Conservation (phyloP, 2,113 vertebrate genomes). For the Centropus bengalensis region DNA sequence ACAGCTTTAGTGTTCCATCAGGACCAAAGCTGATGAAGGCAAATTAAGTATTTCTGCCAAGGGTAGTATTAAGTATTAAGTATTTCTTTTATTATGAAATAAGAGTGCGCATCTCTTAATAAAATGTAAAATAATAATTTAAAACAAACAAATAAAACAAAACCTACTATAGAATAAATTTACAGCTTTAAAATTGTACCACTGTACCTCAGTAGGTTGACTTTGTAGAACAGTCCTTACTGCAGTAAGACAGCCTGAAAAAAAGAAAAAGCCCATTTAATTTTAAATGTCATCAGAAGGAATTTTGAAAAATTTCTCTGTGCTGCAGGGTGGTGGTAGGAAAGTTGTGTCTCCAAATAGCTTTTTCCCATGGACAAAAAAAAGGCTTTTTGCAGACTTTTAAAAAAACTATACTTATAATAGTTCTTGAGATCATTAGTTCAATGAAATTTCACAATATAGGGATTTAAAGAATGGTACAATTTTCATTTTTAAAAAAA, state of each 20-base stretch:
- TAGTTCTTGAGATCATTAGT: background rate
- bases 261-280: background rate
- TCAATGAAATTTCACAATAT: background rate
- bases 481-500: background rate
- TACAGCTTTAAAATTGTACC: background rate
- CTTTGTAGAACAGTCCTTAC: background rate
- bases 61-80: no score
- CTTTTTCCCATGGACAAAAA: background rate
- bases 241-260: background rate
- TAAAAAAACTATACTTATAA: fast-evolving
- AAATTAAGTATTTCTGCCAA: background rate
- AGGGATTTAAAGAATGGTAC: background rate
- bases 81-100: background rate
- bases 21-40: background rate
- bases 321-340: background rate
- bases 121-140: background rate
- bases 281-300: background rate
- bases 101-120: background rate
- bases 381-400: background rate
- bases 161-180: background rate
- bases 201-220: background rate
- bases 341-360: background rate
- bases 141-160: background rate
- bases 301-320: background rate
- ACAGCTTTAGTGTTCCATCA: background rate